A percentile compares a stretch with the other conserved stretches of the same genome.
phyloP scores from a whole-genome alignment of 2,888 invertebrate genomes.

The Rhingia campestris region DNA sequence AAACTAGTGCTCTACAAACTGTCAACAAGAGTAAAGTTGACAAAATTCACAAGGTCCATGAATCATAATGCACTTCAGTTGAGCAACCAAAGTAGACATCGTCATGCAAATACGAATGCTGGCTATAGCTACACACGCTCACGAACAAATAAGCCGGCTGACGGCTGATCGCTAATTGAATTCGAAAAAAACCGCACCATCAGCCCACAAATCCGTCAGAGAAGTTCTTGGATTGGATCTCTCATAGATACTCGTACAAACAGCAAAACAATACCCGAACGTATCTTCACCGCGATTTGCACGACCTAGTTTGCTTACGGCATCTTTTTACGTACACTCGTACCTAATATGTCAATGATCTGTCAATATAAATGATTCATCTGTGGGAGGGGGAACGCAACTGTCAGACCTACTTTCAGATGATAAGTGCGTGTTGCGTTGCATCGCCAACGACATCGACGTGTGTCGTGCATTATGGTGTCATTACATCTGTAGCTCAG shows the following conservation, averaged over 20 bases:
- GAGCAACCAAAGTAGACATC: constrained; percentile 15
- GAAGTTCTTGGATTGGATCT: constrained; percentile 3
- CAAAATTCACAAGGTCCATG: constrained; percentile 40
- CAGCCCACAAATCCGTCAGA: not conserved
- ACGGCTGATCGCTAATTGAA: constrained; percentile 44
- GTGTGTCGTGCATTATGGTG: not conserved
- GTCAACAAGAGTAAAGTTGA: constrained; percentile 18
- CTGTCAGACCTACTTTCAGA: constrained; percentile 46
- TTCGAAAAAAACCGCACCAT: constrained; percentile 1
- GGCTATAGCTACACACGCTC: not conserved
- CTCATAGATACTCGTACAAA: not conserved
- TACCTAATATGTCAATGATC: constrained; percentile 51
- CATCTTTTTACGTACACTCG: constrained; percentile 35
- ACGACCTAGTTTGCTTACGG: constrained; percentile 57
- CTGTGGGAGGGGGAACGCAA: not conserved
- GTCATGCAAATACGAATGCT: not conserved
- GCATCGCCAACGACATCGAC: not conserved
- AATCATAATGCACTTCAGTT: constrained; percentile 33
- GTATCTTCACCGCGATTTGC: constrained; percentile 35
- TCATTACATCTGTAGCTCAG: not conserved
- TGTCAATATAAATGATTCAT: constrained; percentile 59
- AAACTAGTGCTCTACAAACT: constrained; percentile 13
- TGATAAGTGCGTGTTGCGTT: constrained; percentile 1
- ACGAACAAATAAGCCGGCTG: not conserved
- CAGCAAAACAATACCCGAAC: constrained; percentile 21